phyloP scores from a whole-genome alignment of 2,888 invertebrate species.

The Lasioglossum pauxillum region DNA sequence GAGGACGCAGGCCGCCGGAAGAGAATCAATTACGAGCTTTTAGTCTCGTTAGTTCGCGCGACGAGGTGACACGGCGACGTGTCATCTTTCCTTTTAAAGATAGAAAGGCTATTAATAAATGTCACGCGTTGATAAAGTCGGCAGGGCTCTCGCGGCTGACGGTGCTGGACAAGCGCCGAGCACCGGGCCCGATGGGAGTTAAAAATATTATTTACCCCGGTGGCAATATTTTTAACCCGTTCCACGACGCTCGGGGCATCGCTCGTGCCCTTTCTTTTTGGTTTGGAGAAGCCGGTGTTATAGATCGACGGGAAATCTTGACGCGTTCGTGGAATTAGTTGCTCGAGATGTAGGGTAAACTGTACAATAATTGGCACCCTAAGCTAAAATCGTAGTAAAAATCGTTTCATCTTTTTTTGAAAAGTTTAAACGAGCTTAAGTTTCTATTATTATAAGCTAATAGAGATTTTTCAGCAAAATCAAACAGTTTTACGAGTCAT shows the following conservation, averaged over 20 bases:
- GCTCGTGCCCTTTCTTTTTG: neutral
- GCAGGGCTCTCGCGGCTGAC: conserved; percentile 28
- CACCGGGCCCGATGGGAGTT: conserved; percentile 6
- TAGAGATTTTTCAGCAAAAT: too few relatives aligned
- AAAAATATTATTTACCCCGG: conserved; percentile 39
- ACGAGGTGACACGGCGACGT: conserved; percentile 64
- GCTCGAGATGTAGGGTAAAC: neutral
- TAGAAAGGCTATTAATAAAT: conserved; percentile 71
- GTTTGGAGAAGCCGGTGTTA: neutral
- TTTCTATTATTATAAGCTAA: too few relatives aligned
- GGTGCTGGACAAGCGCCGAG: conserved; percentile 1
- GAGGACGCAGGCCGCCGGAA: conserved; percentile 61
- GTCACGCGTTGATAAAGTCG: conserved; percentile 69
- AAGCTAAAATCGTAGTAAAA: too few relatives aligned
- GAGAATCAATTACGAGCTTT: conserved; percentile 74
- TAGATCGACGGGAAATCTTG: neutral
- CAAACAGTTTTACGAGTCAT: too few relatives aligned
- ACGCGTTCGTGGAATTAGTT: neutral
- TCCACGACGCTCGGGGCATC: too few relatives aligned
- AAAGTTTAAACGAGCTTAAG: too few relatives aligned
- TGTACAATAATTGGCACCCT: too few relatives aligned
- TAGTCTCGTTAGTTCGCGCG: conserved; percentile 71
- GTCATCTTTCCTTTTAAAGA: conserved; percentile 71
- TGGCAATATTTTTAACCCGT: conserved; percentile 40
- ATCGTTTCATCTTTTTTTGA: too few relatives aligned